Evolutionary conservation across 1,140 invertebrate species (phyloP).

Genomic region (Oedothorax gibbosus): DNA sequence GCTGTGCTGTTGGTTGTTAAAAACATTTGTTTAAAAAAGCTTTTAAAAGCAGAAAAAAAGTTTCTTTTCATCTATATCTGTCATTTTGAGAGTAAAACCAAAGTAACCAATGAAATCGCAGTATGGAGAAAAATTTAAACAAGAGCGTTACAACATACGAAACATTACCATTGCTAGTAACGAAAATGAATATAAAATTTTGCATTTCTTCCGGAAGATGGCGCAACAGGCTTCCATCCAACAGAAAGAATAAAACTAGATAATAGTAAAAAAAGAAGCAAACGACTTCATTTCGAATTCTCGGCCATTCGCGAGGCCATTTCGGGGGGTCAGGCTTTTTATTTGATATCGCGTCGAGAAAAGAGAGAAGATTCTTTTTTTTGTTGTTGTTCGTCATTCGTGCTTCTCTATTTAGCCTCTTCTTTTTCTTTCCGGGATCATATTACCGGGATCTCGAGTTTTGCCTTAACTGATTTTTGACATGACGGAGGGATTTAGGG

Average conservation of each 20-base stretch:
- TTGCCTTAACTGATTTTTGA: constrained; percentile 53
- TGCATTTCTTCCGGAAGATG: constrained; percentile 49
- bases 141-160: too few relatives aligned
- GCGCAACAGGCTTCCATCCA: constrained; percentile 36
- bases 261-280: neutral
- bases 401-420: constrained; percentile 25
- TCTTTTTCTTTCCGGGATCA: constrained; percentile 31
- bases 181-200: constrained; percentile 31
- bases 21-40: too few relatives aligned
- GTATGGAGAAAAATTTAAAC: too few relatives aligned
- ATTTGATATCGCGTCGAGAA: constrained; percentile 49
- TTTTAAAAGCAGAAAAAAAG: too few relatives aligned
- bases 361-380: neutral
- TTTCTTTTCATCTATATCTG: too few relatives aligned
- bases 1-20: too few relatives aligned
- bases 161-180: neutral
- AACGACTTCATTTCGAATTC: constrained; percentile 50
- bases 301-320: constrained; percentile 35
- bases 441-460: constrained; percentile 53
- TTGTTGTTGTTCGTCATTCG: neutral
- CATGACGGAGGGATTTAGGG: constrained; percentile 43
- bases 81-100: too few relatives aligned
- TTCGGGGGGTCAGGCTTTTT: constrained; percentile 39
- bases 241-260: constrained; percentile 3
- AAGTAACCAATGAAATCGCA: too few relatives aligned